Evolutionary conservation across 2,888 invertebrate species (phyloP).

Genomic region (Campoplex capitator): DNA sequence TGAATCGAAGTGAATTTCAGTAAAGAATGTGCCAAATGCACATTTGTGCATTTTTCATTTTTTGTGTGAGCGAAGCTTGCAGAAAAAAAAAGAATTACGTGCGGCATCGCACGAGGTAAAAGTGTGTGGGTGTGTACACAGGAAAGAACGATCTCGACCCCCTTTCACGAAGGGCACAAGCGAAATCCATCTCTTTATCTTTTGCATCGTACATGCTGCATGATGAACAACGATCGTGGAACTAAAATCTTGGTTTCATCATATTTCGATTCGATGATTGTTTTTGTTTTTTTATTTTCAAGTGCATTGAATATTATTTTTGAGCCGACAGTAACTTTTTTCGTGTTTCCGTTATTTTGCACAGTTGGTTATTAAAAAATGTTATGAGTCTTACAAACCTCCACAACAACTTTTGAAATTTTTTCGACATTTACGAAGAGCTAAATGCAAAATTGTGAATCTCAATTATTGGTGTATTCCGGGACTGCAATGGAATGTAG

Average conservation of each 20-base stretch:
- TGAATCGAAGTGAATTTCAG: background rate
- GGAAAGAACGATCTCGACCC: constrained; percentile 52
- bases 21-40: background rate
- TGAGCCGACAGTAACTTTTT: background rate
- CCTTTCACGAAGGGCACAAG: constrained; percentile 53
- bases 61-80: background rate
- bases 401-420: no score
- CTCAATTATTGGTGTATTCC: background rate
- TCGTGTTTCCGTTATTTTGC: background rate
- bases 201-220: background rate
- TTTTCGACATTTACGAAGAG: background rate
- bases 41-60: background rate
- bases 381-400: background rate
- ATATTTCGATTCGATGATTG: background rate
- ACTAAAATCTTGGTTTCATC: background rate
- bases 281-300: background rate
- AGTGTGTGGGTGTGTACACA: constrained; percentile 13
- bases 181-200: constrained; percentile 32
- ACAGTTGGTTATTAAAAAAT: background rate
- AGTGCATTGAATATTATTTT: background rate
- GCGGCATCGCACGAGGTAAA: constrained; percentile 26
- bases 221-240: constrained; percentile 7
- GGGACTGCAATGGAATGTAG: background rate
- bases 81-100: background rate
- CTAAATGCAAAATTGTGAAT: background rate